Conservation (phyloP, 2,113 vertebrate species). For the Empidonax traillii region DNA sequence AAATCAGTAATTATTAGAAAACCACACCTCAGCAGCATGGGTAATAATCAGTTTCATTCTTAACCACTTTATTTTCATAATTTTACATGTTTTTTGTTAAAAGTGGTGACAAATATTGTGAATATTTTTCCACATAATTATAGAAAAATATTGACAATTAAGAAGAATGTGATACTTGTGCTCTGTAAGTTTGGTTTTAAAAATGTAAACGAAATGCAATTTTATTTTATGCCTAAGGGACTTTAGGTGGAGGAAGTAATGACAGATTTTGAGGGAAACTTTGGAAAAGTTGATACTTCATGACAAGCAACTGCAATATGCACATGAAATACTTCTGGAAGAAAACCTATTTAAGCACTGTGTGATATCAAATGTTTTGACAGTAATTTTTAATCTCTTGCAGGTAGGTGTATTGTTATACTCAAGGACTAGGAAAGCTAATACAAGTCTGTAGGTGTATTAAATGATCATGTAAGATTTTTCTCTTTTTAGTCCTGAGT, state of each 20-base stretch:
- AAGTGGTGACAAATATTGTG: not conserved
- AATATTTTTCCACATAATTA: not conserved
- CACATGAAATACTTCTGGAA: not conserved
- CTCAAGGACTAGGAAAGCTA: not conserved
- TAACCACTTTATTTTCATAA: constrained; percentile 45
- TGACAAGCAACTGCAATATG: not conserved
- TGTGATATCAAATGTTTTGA: not conserved
- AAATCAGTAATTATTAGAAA: constrained; percentile 35
- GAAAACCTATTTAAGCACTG: not conserved
- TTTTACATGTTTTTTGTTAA: not conserved
- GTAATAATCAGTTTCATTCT: constrained; percentile 51
- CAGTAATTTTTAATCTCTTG: not conserved
- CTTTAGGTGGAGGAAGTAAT: not conserved
- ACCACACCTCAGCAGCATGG: not conserved
- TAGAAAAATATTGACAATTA: not conserved
- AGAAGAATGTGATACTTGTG: not conserved
- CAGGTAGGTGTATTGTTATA: not conserved
- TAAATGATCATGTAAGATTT: constrained; percentile 39
- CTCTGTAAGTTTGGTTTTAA: not conserved
- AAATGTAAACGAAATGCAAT: not conserved
- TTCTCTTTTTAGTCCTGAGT: constrained; percentile 32
- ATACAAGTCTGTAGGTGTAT: not conserved
- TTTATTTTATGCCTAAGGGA: not conserved
- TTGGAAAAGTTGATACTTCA: not conserved
- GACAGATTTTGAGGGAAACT: not conserved